Conservation (phyloP, 1,140 invertebrate species). For the Battus philenor region DNA sequence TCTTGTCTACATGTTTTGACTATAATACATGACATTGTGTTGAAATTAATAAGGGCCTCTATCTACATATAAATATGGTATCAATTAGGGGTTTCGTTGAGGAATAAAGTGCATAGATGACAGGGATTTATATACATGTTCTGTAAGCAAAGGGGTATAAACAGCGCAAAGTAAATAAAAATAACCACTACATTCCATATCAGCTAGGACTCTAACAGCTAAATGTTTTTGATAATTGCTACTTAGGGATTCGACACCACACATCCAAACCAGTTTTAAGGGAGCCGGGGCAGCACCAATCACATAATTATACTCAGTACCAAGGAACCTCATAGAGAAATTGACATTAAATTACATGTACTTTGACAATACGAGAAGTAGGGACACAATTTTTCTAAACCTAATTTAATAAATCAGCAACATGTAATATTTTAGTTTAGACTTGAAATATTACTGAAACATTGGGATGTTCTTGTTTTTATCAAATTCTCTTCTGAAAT, state of each 20-base stretch:
- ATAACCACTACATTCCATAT: constrained; percentile 40
- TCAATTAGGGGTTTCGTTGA: constrained; percentile 22
- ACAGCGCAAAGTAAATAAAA: constrained; percentile 46
- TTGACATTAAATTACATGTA: neutral
- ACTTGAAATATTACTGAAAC: too few relatives aligned
- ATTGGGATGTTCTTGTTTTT: too few relatives aligned
- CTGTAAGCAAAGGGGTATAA: constrained; percentile 38
- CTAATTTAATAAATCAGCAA: too few relatives aligned
- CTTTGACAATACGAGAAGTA: too few relatives aligned
- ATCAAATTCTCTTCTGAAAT: too few relatives aligned
- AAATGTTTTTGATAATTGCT: constrained; percentile 39
- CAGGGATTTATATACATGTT: constrained; percentile 20
- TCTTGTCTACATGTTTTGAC: constrained; percentile 29
- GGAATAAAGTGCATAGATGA: constrained; percentile 41
- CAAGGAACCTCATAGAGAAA: constrained; percentile 61
- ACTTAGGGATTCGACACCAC: constrained; percentile 48
- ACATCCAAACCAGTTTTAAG: constrained; percentile 56
- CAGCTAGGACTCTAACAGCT: constrained; percentile 40
- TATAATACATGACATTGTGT: constrained; percentile 28
- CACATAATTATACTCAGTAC: constrained; percentile 58
- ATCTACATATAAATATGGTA: constrained; percentile 19
- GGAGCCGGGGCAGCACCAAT: constrained; percentile 75
- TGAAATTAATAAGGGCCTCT: constrained; percentile 30
- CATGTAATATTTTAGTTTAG: too few relatives aligned
- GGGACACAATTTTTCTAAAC: too few relatives aligned